phyloP scores from a whole-genome alignment of 2,888 invertebrate genomes.

The Eupithecia insigniata region DNA sequence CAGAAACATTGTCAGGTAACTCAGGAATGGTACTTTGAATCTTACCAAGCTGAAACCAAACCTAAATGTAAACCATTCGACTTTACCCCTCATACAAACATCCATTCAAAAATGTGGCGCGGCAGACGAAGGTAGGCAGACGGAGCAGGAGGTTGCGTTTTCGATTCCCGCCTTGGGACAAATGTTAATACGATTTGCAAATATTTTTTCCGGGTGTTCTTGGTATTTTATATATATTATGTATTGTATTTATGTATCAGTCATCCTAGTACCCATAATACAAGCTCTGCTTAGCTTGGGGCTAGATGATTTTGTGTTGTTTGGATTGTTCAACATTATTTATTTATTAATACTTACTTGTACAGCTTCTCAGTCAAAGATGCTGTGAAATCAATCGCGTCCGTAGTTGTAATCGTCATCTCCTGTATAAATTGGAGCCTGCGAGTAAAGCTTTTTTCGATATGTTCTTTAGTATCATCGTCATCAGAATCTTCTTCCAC shows the following conservation, averaged over 20 bases:
- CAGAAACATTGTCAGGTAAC: constrained; percentile 64
- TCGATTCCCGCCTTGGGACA: too few species aligned
- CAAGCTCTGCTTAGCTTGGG: too few species aligned
- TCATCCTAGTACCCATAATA: too few species aligned
- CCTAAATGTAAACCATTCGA: neutral
- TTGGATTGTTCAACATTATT: too few species aligned
- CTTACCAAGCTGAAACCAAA: constrained; percentile 66
- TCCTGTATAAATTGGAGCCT: constrained; percentile 68
- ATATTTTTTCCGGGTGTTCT: too few species aligned
- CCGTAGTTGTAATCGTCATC: constrained; percentile 65
- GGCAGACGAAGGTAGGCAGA: too few species aligned
- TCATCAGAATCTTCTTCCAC: constrained; percentile 41
- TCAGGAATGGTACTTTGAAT: constrained; percentile 75
- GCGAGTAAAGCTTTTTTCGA: constrained; percentile 55
- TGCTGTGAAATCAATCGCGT: constrained; percentile 66
- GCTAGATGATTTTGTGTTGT: too few species aligned
- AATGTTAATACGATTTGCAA: too few species aligned
- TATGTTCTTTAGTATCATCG: constrained; percentile 43
- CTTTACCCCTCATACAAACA: neutral
- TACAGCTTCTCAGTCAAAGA: constrained; percentile 65
- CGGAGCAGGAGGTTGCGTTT: too few species aligned
- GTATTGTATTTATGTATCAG: too few species aligned
- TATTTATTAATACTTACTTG: constrained; percentile 73
- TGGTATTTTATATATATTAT: too few species aligned
- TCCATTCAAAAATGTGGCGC: too few species aligned